Conservation (phyloP, 2,888 invertebrate species). For the Crepidodera aurea region DNA sequence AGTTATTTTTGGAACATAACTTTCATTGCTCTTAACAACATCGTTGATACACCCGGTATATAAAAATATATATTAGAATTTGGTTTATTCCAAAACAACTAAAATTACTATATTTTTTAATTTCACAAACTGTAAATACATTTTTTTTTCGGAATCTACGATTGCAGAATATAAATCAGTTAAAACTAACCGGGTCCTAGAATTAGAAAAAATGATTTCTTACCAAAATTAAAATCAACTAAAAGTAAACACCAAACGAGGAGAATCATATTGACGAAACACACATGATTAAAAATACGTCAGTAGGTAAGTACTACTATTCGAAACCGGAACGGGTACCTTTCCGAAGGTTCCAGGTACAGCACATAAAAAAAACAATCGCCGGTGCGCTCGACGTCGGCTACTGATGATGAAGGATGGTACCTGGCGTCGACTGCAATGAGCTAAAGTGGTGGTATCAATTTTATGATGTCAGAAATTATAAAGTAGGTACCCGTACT, state of each 20-base stretch:
- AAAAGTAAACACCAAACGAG: slow-evolving; percentile 45
- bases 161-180: too few relatives aligned
- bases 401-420: slow-evolving; percentile 11
- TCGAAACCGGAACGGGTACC: slow-evolving; percentile 2
- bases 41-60: too few relatives aligned
- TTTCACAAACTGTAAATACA: too few relatives aligned
- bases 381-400: not conserved
- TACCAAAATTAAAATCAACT: slow-evolving; percentile 44
- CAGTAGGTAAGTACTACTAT: slow-evolving; percentile 2
- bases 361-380: not conserved
- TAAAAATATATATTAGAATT: too few relatives aligned
- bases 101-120: too few relatives aligned
- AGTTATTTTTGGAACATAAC: too few relatives aligned
- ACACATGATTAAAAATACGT: slow-evolving; percentile 37
- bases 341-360: not conserved
- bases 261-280: slow-evolving; percentile 45
- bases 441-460: slow-evolving; percentile 20
- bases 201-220: too few relatives aligned
- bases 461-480: slow-evolving; percentile 5
- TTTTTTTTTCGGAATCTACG: too few relatives aligned
- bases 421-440: slow-evolving; percentile 8
- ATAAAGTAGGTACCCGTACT: slow-evolving; percentile 6
- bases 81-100: too few relatives aligned
- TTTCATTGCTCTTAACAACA: too few relatives aligned
- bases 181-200: too few relatives aligned